Evolutionary conservation across 2,797 vertebrate species (phyloP), one percentile per base, ranked within the genome.

Genomic region (Rallus crepitans): DNA sequence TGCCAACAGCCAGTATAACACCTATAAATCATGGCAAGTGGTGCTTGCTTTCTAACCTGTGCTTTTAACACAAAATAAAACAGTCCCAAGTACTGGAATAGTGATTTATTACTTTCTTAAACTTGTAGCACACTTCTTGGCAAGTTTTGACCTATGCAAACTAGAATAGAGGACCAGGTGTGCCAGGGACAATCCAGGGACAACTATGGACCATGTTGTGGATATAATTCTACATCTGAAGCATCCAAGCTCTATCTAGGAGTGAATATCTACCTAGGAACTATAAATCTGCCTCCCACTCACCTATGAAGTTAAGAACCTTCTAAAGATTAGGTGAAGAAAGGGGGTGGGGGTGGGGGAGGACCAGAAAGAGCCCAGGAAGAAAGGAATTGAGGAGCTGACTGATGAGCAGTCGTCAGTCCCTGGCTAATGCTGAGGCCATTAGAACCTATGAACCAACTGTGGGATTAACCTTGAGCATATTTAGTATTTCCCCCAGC

Each of bases 131-230:
- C 21, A 7, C 15, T 73, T 64, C 45, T 55, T 64, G 23, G 7
- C n/a, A 66, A 65, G 16, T 40, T 86, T 61, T 57, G 31, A 71
- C 8, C 9, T 40, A 15, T 35, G 17, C 30, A n/a, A 37, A 31
- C 15, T 12, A 21, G 12, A 18, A 31, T 0, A 40, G 57, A 59
- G 20, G 27, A 35, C 33, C 45, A 12, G 2, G 0, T 2, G 2
- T 18, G 33, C 8, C 24, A 31, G 24, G 7, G 27, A 37, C 20
- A 70, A 40, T 23, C 31, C 35, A 42, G 39, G 33, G 30, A 37
- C 19, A 83, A 9, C 11, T 37, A 7, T 40, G 42, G 48, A n/a
- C 23, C 2, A 9, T 9, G 30, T 6, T 25, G 20, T 17, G 68
- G 71, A 53, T 37, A 33, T 7, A 35, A 50, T 55, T 69, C 24